Conservation (phyloP, 2,888 invertebrate species). For the Dasypolia templi region DNA sequence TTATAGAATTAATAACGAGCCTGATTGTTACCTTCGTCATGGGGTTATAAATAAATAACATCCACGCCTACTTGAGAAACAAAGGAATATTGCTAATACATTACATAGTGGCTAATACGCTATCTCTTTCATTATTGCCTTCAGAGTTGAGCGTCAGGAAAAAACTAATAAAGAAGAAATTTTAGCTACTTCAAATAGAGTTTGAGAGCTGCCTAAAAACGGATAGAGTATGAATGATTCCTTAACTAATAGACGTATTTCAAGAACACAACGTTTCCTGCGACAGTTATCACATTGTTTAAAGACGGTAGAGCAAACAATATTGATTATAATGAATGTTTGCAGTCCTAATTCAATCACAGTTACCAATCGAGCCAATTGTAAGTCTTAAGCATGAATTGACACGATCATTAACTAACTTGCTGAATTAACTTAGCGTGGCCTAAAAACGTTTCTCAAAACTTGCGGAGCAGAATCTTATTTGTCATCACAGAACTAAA, state of each 20-base stretch:
- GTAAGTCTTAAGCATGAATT: conserved; percentile 59
- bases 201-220: background rate
- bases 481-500: conserved; percentile 10
- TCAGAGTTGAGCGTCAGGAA: background rate
- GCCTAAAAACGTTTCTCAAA: conserved; percentile 47
- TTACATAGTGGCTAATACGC: background rate
- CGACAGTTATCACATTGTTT: conserved; percentile 61
- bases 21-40: conserved; percentile 3
- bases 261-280: conserved; percentile 30
- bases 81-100: conserved; percentile 14
- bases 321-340: conserved; percentile 72
- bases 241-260: conserved; percentile 9
- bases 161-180: background rate
- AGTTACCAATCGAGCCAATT: conserved; percentile 76
- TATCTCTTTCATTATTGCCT: background rate
- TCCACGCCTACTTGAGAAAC: conserved; percentile 16
- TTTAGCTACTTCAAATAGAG: background rate
- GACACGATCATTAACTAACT: conserved; percentile 57
- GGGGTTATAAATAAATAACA: conserved; percentile 21
- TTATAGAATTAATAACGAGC: conserved; percentile 9
- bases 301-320: conserved; percentile 64
- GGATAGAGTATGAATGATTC: conserved; percentile 22
- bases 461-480: conserved; percentile 21
- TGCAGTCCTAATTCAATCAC: conserved; percentile 76
- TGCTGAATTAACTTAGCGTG: conserved; percentile 47